These are phyloP conservation scores for Callospermophilus lateralis DNA, from an alignment of 2,113 vertebrate species.

Conservation along the genomic window DNA sequence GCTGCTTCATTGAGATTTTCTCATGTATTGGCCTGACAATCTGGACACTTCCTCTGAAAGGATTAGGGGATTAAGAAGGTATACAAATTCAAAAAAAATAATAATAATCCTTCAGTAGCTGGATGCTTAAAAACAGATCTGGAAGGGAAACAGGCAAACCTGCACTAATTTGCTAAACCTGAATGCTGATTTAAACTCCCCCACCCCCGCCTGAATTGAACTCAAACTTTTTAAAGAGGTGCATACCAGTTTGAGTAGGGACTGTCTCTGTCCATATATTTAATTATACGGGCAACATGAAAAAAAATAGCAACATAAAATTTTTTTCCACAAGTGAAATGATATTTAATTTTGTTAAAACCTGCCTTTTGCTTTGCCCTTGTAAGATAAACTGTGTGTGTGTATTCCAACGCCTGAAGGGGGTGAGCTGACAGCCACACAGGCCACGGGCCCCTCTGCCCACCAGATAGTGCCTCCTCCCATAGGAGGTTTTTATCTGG, in stretches of 20 bases:
- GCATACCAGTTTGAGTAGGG: not conserved
- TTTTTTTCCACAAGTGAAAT: not conserved
- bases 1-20: slow-evolving; percentile 68
- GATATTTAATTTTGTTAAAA: slow-evolving; percentile 59
- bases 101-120: slow-evolving; percentile 67
- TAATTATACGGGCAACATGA: not conserved
- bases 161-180: slow-evolving; percentile 62
- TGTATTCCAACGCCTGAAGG: not conserved
- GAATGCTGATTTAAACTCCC: slow-evolving; percentile 46
- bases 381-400: slow-evolving; percentile 33
- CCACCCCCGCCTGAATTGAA: not conserved
- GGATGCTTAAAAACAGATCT: slow-evolving; percentile 66
- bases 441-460: not conserved
- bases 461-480: not conserved
- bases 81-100: slow-evolving; percentile 70
- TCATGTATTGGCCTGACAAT: slow-evolving; percentile 58
- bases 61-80: slow-evolving; percentile 72
- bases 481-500: not conserved
- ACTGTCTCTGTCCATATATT: not conserved
- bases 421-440: not conserved
- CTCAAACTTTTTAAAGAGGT: slow-evolving; percentile 6
- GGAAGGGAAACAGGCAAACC: slow-evolving; percentile 54
- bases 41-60: slow-evolving; percentile 52
- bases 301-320: not conserved
- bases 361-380: not conserved